Evolutionary conservation across 2,113 vertebrate species (phyloP).

Genomic region (Setophaga petechia): DNA sequence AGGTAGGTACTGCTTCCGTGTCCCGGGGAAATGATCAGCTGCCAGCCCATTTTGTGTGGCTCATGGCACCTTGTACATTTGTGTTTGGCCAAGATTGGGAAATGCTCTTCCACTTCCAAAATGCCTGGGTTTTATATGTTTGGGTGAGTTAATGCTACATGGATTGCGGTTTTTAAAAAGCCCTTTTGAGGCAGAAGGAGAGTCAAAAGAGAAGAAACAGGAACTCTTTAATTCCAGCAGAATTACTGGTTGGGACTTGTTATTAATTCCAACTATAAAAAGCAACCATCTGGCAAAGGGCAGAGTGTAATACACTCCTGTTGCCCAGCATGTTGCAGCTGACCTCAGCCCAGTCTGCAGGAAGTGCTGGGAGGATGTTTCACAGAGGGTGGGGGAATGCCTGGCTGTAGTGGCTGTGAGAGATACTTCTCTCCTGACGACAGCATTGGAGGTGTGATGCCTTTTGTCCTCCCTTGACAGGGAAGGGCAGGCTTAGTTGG

Average conservation of each 20-base stretch:
- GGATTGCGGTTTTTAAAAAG: not conserved
- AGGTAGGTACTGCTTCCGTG: conserved; percentile 40
- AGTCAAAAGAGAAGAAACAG: not conserved
- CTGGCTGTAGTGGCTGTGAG: not conserved
- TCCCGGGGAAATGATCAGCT: not conserved
- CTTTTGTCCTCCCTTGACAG: not conserved
- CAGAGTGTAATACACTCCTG: not conserved
- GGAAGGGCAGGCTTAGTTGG: not conserved
- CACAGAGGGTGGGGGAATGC: not conserved
- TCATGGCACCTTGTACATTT: not conserved
- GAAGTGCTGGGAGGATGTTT: not conserved
- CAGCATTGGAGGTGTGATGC: not conserved
- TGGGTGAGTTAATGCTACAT: not conserved
- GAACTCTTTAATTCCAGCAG: not conserved
- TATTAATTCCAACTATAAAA: not conserved
- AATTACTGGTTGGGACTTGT: not conserved
- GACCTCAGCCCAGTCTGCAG: not conserved
- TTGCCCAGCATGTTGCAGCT: not conserved
- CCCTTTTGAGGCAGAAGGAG: not conserved
- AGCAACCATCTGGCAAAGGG: not conserved
- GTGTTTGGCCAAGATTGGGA: not conserved
- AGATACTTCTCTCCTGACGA: not conserved
- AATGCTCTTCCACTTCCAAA: not conserved
- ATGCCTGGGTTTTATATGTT: not conserved
- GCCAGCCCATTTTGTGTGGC: not conserved